Percentiles rank a stretch among this genome's conserved stretches.
These are phyloP conservation scores for Napeogenes inachia DNA, from an alignment of 2,888 invertebrate genomes.

Conservation along the genomic window DNA sequence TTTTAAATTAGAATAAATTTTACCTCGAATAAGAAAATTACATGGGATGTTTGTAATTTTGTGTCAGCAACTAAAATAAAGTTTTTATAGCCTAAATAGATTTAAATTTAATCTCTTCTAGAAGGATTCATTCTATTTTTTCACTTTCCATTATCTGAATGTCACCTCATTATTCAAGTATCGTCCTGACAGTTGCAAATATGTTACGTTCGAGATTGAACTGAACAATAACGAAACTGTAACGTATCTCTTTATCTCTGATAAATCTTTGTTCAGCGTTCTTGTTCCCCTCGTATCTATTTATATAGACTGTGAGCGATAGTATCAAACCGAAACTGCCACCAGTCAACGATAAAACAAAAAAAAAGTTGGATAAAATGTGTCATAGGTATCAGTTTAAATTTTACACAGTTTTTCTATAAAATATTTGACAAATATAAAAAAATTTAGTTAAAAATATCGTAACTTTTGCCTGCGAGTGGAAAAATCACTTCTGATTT, in stretches of 20 bases:
- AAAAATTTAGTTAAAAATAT: too few relatives aligned
- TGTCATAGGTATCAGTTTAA: too few relatives aligned
- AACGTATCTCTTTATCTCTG: background rate
- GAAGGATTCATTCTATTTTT: slow-evolving; percentile 2
- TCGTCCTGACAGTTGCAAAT: slow-evolving; percentile 7
- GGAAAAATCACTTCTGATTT: too few relatives aligned
- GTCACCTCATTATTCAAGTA: slow-evolving; percentile 5
- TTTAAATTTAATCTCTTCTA: background rate
- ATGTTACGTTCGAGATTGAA: slow-evolving; percentile 4
- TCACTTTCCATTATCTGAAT: background rate
- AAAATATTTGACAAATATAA: too few relatives aligned
- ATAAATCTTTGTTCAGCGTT: background rate
- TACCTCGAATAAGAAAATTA: background rate
- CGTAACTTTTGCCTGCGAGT: too few relatives aligned
- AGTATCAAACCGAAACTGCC: too few relatives aligned
- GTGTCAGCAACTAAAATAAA: background rate
- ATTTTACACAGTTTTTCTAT: too few relatives aligned
- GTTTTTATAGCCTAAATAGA: background rate
- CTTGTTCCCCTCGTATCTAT: background rate
- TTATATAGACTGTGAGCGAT: background rate
- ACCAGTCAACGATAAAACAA: too few relatives aligned
- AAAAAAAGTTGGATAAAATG: too few relatives aligned
- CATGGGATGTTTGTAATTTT: background rate
- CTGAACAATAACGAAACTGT: slow-evolving; percentile 4
- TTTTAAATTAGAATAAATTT: background rate